phyloP scores from a whole-genome alignment of 1,140 invertebrate species.

The Stenopsyche tienmushanensis region DNA sequence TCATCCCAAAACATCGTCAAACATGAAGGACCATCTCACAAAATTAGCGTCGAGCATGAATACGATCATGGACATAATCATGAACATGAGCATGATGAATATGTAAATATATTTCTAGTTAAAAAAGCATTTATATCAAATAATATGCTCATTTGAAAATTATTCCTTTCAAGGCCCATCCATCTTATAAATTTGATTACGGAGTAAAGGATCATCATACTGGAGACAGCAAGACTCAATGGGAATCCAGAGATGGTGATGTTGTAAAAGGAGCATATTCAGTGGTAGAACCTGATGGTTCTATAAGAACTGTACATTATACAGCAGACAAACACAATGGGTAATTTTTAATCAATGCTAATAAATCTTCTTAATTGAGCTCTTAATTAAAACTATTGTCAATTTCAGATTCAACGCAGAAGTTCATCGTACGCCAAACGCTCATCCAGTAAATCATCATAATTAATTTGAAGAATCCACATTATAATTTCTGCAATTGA shows the following conservation, averaged over 20 bases:
- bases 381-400: no score
- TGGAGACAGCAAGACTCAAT: constrained; percentile 55
- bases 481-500: no score
- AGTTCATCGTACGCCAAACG: constrained; percentile 23
- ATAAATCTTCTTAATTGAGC: neutral
- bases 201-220: constrained; percentile 54
- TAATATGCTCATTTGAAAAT: constrained; percentile 24
- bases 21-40: constrained; percentile 38
- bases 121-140: constrained; percentile 18
- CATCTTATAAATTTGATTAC: constrained; percentile 53
- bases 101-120: constrained; percentile 38
- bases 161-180: constrained; percentile 36
- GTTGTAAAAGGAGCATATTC: constrained; percentile 59
- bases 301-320: constrained; percentile 52
- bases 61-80: constrained; percentile 27
- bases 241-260: constrained; percentile 54
- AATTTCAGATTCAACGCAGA: constrained; percentile 39
- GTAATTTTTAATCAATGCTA: constrained; percentile 9
- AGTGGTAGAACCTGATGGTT: constrained; percentile 60
- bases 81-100: constrained; percentile 41
- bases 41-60: constrained; percentile 23
- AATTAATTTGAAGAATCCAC: no score
- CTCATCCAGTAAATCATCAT: constrained; percentile 29
- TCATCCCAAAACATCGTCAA: constrained; percentile 33
- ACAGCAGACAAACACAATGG: constrained; percentile 49